Evolutionary conservation across 2,888 invertebrate species (phyloP).

Genomic region (Dysmachus trigonus): DNA sequence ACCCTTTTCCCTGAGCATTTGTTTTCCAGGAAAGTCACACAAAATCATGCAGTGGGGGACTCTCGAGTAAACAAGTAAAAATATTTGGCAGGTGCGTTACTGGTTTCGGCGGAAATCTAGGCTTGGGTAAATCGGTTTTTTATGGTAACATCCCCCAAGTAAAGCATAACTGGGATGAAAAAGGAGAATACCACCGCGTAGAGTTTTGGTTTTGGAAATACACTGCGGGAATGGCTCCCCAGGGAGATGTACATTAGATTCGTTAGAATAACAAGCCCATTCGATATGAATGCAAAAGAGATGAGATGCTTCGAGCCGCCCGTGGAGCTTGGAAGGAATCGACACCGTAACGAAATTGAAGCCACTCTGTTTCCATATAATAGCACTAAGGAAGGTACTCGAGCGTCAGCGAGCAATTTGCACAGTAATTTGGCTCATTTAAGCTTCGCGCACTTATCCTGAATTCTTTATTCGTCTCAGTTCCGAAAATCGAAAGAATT

Average conservation of each 20-base stretch:
- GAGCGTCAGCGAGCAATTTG: not conserved
- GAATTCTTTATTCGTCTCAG: not conserved
- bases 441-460: not conserved
- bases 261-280: not conserved
- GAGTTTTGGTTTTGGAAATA: not conserved
- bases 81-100: not conserved
- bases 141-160: not conserved
- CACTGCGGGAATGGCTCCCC: not conserved
- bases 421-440: not conserved
- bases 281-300: not conserved
- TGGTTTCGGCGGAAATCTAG: not conserved
- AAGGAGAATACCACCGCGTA: not conserved
- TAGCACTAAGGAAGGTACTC: not conserved
- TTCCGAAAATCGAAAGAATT: not conserved
- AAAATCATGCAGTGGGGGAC: not conserved
- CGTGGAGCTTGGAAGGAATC: not conserved
- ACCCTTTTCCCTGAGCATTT: not conserved
- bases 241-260: not conserved
- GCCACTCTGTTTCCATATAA: not conserved
- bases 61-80: not conserved
- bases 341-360: not conserved
- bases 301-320: not conserved
- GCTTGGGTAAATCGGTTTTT: not conserved
- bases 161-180: not conserved
- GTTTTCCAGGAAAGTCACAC: not conserved